A percentile compares a stretch with the other conserved stretches of the same genome.
phyloP scores from a whole-genome alignment of 37 sponge, comb jelly and placozoan genomes.

The Corticium candelabrum region DNA sequence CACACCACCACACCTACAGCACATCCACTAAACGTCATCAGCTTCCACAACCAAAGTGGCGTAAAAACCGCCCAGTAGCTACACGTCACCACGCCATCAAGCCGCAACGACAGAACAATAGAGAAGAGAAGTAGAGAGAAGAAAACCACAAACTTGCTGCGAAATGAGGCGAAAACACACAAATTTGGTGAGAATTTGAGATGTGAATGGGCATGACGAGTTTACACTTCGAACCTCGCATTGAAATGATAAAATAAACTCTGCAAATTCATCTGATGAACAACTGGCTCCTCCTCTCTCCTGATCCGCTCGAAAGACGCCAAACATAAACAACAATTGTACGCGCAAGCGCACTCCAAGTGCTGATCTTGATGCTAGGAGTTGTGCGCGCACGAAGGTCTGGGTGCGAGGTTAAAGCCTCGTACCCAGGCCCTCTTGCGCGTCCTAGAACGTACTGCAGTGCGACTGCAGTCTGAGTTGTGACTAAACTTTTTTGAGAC shows the following conservation, averaged over 20 bases:
- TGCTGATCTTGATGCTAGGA: too few relatives aligned
- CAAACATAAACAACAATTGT: too few relatives aligned
- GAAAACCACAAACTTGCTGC: constrained; percentile 15
- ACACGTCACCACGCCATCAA: not conserved
- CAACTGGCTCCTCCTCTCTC: too few relatives aligned
- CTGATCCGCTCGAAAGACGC: too few relatives aligned
- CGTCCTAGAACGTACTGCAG: too few relatives aligned
- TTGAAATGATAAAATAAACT: not conserved
- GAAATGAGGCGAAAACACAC: not conserved
- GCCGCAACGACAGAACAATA: constrained; percentile 8
- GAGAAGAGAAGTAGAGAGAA: constrained; percentile 9
- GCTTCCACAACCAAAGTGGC: constrained; percentile 6
- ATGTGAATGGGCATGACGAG: too few relatives aligned
- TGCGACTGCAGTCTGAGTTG: too few relatives aligned
- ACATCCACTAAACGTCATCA: not conserved
- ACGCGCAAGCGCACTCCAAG: too few relatives aligned
- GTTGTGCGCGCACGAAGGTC: too few relatives aligned
- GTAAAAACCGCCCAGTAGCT: not conserved
- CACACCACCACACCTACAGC: not conserved
- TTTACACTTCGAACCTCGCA: not conserved
- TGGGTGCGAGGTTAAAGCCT: too few relatives aligned
- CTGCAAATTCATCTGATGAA: not conserved
- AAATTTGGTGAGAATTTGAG: not conserved
- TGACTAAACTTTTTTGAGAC: too few relatives aligned
- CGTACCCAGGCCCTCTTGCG: too few relatives aligned